These are phyloP conservation scores for Acleris laterana DNA, from an alignment of 2,888 invertebrate species.

Conservation along the genomic window DNA sequence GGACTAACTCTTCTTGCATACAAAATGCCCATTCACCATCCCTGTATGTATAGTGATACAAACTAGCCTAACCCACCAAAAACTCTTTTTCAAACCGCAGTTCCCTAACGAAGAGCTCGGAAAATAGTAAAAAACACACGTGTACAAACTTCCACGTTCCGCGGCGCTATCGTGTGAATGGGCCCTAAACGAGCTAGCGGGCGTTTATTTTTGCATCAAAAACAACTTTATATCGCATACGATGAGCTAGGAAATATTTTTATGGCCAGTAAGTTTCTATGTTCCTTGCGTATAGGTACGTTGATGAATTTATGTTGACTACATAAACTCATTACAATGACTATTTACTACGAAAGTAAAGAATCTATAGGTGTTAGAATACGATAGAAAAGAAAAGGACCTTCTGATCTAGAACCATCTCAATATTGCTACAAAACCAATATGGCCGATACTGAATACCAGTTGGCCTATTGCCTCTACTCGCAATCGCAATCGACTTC, in stretches of 20 bases:
- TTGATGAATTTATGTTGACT: too few relatives aligned
- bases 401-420: too few relatives aligned
- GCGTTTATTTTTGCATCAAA: slow-evolving; percentile 36
- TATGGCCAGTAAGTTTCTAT: neutral
- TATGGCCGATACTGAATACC: too few relatives aligned
- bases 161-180: slow-evolving; percentile 58
- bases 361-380: too few relatives aligned
- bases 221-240: slow-evolving; percentile 21
- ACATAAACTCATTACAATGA: too few relatives aligned
- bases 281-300: too few relatives aligned
- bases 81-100: slow-evolving; percentile 42
- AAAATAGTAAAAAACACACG: slow-evolving; percentile 48
- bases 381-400: too few relatives aligned
- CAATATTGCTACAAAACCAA: too few relatives aligned
- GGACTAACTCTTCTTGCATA: too few relatives aligned
- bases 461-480: too few relatives aligned
- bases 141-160: slow-evolving; percentile 39
- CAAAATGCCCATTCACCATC: neutral
- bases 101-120: slow-evolving; percentile 52
- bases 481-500: too few relatives aligned
- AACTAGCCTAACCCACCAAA: slow-evolving; percentile 23
- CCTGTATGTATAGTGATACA: slow-evolving; percentile 8
- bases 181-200: slow-evolving; percentile 53
- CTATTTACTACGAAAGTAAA: too few relatives aligned
- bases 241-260: slow-evolving; percentile 3